A percentile compares a stretch with the other conserved stretches of the same genome.
Conservation (phyloP, 2,113 vertebrate species). For the Poecile atricapillus region DNA sequence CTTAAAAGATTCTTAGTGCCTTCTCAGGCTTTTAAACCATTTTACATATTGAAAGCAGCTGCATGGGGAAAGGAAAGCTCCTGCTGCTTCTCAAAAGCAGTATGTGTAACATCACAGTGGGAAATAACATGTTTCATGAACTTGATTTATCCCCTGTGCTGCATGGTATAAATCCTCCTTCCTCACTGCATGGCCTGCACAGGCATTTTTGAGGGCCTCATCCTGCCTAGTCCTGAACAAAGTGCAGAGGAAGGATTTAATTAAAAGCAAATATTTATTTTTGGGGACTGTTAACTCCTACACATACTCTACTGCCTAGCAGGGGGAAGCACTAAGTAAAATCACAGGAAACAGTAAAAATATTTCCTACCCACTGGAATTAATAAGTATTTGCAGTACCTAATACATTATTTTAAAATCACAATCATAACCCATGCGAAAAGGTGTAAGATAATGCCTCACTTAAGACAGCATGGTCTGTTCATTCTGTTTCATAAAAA, state of each 20-base stretch:
- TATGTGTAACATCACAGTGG: conserved; percentile 50
- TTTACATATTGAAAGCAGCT: conserved; percentile 37
- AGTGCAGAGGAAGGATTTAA: neutral
- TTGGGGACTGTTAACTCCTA: neutral
- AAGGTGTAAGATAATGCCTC: neutral
- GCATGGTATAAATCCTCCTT: neutral
- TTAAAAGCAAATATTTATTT: conserved; percentile 11
- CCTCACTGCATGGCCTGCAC: neutral
- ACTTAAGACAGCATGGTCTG: neutral
- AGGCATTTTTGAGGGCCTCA: neutral
- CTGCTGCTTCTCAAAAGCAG: conserved; percentile 45
- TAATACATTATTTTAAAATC: neutral
- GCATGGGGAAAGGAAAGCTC: conserved; percentile 25
- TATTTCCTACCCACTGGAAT: neutral
- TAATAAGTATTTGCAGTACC: neutral
- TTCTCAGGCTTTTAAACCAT: neutral
- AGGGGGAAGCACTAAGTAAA: neutral
- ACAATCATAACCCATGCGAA: neutral
- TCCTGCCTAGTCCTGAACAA: neutral
- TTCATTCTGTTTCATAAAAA: neutral
- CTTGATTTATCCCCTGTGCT: conserved; percentile 45
- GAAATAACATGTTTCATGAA: conserved; percentile 60
- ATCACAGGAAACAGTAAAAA: neutral
- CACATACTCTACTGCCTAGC: neutral
- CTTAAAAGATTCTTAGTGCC: neutral